Base-by-base conservation (phyloP, 23 tunicate genomes). In the Phallusia fumigata region DNA sequence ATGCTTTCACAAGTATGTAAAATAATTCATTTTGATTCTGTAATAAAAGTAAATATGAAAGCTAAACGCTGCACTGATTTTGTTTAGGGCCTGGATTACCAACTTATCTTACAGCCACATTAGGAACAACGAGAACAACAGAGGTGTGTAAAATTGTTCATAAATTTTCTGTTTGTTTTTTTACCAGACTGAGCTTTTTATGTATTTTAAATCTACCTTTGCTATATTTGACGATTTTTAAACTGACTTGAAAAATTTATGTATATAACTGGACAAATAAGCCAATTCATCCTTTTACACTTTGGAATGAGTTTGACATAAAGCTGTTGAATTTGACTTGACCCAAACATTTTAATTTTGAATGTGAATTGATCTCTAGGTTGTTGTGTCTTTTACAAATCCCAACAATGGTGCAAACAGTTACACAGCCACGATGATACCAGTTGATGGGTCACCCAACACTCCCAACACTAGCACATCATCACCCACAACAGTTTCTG, bases 371-470 rank as follows among this genome's bases (percentile, higher is more conserved):
- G 16, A 58, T 40, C 16, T 58, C 13, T 58, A 58, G 69, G 69
- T 58, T 16, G 15, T 30, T 10, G 83, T 79, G 19, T 26, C 79
- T 2, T 86, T 86, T 51, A 65, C 28, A 21, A 22, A 12, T n/a
- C 84, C 89, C 0, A 15, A 15, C 5, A 73, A 73, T 65, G 84
- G 69, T n/a, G 89, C 89, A 18, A 76, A 69, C 31, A 33, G 21
- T 0, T 86, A 86, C 65, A 33, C 40, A 28, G 82, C 77, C 35
- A 58, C 45, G 26, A 30, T 74, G 36, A 74, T 21, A 24, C 5
- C 36, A 19, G 81, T 5, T 28, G 33, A 40, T 32, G 33, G 19
- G 2, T 30, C 33, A 1, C 10, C 3, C 36, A 40, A 36, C 33
- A 77, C n/a, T 21, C 33, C 33, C 35, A 1, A 21, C 8, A 5